These are phyloP conservation scores for Strigamia crassipes DNA, from an alignment of 2,888 invertebrate species.

Conservation along the genomic window DNA sequence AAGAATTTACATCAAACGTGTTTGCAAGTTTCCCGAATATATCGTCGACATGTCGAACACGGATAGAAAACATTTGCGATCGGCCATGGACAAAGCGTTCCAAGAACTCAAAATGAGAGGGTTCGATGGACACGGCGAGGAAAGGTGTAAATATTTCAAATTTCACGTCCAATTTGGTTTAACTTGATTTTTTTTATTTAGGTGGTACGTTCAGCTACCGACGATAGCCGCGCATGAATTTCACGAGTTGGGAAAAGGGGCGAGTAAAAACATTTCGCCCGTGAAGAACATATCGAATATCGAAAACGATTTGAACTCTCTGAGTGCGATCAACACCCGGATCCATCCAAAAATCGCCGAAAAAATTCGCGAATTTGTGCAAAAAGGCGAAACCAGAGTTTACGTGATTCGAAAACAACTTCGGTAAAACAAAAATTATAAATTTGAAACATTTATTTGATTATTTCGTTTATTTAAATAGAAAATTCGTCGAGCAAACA, in stretches of 20 bases:
- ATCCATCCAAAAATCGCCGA: constrained; percentile 56
- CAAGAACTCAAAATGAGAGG: constrained; percentile 56
- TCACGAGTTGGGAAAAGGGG: constrained; percentile 52
- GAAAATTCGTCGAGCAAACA: constrained; percentile 56
- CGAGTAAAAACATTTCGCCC: not conserved
- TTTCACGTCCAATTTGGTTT: not conserved
- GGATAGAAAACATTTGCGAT: constrained; percentile 57
- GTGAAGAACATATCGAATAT: not conserved
- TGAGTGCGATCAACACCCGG: constrained; percentile 49
- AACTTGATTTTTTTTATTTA: constrained; percentile 49
- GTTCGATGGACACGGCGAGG: constrained; percentile 55
- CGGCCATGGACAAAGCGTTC: constrained; percentile 58
- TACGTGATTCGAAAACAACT: constrained; percentile 57
- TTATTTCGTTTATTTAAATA: constrained; percentile 50
- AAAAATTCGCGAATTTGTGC: constrained; percentile 57
- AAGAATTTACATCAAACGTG: constrained; percentile 59
- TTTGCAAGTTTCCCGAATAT: constrained; percentile 58
- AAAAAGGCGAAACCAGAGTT: constrained; percentile 56
- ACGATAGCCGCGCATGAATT: constrained; percentile 58
- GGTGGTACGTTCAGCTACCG: constrained; percentile 59
- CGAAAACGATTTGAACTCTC: not conserved
- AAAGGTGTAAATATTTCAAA: constrained; percentile 53
- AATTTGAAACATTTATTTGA: not conserved
- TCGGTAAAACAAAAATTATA: constrained; percentile 53
- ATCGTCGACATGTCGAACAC: constrained; percentile 54